These are phyloP conservation scores for Mycogona germanica DNA, from an alignment of 2,888 invertebrate genomes.

Conservation along the genomic window DNA sequence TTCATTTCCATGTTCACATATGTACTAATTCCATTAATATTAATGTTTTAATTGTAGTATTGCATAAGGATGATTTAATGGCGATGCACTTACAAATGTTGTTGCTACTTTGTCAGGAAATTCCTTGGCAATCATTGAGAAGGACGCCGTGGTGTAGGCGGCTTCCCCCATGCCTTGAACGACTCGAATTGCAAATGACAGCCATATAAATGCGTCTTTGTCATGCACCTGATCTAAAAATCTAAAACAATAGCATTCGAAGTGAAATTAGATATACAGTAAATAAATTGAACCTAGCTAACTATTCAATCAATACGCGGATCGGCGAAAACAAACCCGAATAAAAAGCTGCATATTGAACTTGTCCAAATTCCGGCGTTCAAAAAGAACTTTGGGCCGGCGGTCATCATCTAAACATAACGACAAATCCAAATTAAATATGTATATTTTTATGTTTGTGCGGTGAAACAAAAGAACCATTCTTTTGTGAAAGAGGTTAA, in stretches of 20 bases:
- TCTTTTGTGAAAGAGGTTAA: no score
- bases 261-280: no score
- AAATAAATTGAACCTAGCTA: no score
- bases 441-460: no score
- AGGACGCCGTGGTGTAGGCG: constrained; percentile 36
- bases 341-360: constrained; percentile 67
- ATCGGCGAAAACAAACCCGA: constrained; percentile 49
- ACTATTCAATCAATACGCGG: no score
- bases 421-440: background rate
- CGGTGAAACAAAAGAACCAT: no score
- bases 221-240: constrained; percentile 7
- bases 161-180: constrained; percentile 38
- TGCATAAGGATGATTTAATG: no score
- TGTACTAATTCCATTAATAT: no score
- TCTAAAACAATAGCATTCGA: background rate
- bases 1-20: no score
- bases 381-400: constrained; percentile 68
- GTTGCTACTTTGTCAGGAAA: constrained; percentile 26
- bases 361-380: constrained; percentile 71
- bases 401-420: constrained; percentile 46
- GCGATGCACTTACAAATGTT: constrained; percentile 15
- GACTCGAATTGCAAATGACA: constrained; percentile 56
- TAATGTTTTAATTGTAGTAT: no score
- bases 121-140: constrained; percentile 37
- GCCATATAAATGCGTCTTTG: constrained; percentile 48